These are phyloP conservation scores for Anarsia innoxiella DNA, from an alignment of 2,888 invertebrate species.

Conservation along the genomic window DNA sequence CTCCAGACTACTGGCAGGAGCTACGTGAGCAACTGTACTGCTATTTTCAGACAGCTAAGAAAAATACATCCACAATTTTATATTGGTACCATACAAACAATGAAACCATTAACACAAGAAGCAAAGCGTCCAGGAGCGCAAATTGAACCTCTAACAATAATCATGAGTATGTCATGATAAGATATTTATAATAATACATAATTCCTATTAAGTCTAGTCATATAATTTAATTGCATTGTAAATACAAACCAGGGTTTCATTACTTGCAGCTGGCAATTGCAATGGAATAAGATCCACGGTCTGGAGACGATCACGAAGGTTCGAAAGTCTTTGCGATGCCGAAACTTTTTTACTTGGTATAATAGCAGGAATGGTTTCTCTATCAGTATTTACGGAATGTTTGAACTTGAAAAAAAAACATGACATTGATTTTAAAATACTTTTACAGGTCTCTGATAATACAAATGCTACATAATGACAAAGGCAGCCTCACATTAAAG, in stretches of 20 bases:
- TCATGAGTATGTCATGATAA: too few species aligned
- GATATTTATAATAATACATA: too few species aligned
- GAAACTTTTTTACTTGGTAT: slow-evolving; percentile 51
- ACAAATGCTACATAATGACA: too few species aligned
- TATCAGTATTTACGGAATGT: slow-evolving; percentile 37
- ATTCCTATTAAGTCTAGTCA: too few species aligned
- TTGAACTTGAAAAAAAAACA: slow-evolving; percentile 35
- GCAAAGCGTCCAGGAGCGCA: too few species aligned
- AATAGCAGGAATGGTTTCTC: slow-evolving; percentile 26
- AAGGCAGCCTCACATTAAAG: too few species aligned
- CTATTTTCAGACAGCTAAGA: slow-evolving; percentile 15
- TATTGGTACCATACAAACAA: too few species aligned
- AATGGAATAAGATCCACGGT: slow-evolving; percentile 63
- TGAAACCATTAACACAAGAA: too few species aligned
- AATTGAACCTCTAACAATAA: too few species aligned
- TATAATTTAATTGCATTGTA: too few species aligned
- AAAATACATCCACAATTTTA: background rate
- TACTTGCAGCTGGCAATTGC: slow-evolving; percentile 48
- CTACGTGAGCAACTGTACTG: slow-evolving; percentile 45
- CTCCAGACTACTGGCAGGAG: slow-evolving; percentile 46
- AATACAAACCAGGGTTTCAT: slow-evolving; percentile 46
- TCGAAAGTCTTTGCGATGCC: slow-evolving; percentile 62
- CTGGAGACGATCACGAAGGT: slow-evolving; percentile 54
- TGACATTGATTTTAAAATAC: too few species aligned
- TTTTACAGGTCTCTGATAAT: too few species aligned